phyloP scores from a whole-genome alignment of 2,113 vertebrate species.

The Glaucomys volans region DNA sequence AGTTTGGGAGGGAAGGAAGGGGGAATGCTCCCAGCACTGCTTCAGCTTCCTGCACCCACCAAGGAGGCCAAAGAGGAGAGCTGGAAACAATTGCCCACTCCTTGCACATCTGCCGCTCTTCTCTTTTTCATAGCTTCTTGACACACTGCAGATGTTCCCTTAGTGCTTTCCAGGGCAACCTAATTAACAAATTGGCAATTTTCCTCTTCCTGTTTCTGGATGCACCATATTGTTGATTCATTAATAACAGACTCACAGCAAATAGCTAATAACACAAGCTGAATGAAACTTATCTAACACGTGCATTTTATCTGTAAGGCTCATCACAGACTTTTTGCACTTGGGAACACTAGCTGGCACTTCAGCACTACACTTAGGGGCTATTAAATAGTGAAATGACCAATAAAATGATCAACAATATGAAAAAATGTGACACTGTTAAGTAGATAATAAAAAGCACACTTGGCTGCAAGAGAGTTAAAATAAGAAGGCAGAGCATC shows the following conservation, averaged over 20 bases:
- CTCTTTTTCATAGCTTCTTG: not conserved
- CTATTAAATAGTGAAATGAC: not conserved
- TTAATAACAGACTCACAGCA: too few relatives aligned
- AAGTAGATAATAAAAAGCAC: not conserved
- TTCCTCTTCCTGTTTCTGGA: slow-evolving; percentile 2
- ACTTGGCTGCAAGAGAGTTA: not conserved
- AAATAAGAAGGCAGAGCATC: not conserved
- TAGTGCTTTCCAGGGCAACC: not conserved
- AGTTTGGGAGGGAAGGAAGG: too few relatives aligned
- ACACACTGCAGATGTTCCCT: not conserved
- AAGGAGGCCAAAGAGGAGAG: too few relatives aligned
- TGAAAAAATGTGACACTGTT: not conserved
- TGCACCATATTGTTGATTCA: too few relatives aligned
- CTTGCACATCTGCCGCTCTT: not conserved
- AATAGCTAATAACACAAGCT: not conserved
- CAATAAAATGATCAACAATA: not conserved
- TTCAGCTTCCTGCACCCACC: too few relatives aligned
- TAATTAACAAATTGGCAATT: not conserved
- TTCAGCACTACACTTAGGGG: not conserved
- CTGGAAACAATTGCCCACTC: too few relatives aligned
- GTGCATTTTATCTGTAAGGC: not conserved
- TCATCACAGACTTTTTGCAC: not conserved
- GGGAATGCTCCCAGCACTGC: too few relatives aligned
- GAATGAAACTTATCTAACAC: not conserved
- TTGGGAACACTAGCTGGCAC: not conserved